These are phyloP conservation scores for Alaudala cheleensis DNA, from an alignment of 2,113 vertebrate species.

Conservation along the genomic window DNA sequence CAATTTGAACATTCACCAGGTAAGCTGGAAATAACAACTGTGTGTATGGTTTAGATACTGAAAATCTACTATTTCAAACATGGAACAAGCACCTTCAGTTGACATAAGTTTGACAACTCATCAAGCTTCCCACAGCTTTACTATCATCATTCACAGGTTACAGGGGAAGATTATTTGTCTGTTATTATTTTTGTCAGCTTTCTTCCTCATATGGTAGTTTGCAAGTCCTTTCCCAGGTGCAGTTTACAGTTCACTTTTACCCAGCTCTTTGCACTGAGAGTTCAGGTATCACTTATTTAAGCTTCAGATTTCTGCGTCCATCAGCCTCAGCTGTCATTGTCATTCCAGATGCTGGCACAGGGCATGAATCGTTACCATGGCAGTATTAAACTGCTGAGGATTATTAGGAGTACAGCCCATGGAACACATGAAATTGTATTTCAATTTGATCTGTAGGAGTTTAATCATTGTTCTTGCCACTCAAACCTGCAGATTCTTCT, in stretches of 20 bases:
- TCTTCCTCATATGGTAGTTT: neutral
- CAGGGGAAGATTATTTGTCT: neutral
- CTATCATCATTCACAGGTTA: neutral
- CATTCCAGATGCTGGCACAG: neutral
- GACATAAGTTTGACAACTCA: neutral
- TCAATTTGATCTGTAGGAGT: neutral
- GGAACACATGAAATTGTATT: neutral
- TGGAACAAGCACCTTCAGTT: neutral
- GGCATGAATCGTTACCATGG: neutral
- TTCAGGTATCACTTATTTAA: neutral
- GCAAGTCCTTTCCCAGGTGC: neutral
- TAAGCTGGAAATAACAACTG: neutral
- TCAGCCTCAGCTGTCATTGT: neutral
- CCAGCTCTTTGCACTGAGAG: neutral
- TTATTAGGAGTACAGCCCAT: neutral
- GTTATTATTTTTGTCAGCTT: neutral
- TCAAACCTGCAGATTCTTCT: neutral
- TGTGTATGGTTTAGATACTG: neutral
- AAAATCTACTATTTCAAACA: neutral
- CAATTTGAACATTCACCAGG: neutral
- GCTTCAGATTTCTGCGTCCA: neutral
- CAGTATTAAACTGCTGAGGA: neutral
- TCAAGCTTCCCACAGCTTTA: neutral
- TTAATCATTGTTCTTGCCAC: slow-evolving; percentile 23
- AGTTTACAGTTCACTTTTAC: neutral